phyloP scores from a whole-genome alignment of 2,113 vertebrate species.

The Xiphophorus maculatus region DNA sequence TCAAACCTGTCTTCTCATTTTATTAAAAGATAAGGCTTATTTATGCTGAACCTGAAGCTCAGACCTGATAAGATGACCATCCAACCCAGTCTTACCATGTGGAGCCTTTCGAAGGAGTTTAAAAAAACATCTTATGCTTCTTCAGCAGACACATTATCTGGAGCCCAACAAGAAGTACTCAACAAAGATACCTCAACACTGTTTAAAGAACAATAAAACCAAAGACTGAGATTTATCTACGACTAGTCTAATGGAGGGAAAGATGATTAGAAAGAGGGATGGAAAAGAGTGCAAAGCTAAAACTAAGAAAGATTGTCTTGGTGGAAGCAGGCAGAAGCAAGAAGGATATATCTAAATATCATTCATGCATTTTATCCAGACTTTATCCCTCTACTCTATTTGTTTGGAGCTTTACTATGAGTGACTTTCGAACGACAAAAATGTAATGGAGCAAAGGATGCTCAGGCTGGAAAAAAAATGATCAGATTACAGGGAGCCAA shows the following conservation, averaged over 20 bases:
- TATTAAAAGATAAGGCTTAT: background rate
- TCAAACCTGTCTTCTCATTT: background rate
- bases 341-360: conserved; percentile 20
- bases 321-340: conserved; percentile 43
- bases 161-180: conserved; percentile 5
- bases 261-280: conserved; percentile 17
- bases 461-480: conserved; percentile 44
- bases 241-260: conserved; percentile 12
- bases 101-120: conserved; percentile 6
- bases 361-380: conserved; percentile 45
- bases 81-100: conserved; percentile 22
- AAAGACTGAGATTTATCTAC: background rate
- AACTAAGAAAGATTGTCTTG: conserved; percentile 2
- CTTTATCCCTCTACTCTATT: conserved; percentile 15
- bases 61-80: background rate
- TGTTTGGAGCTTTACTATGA: conserved; percentile 10
- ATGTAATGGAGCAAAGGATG: conserved; percentile 27
- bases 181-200: conserved; percentile 1
- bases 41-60: conserved; percentile 15
- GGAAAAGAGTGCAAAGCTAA: conserved; percentile 4
- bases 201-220: conserved; percentile 9
- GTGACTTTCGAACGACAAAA: conserved; percentile 22
- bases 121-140: background rate
- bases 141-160: background rate
- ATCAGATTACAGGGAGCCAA: conserved; percentile 49